phyloP scores from a whole-genome alignment of 2,797 vertebrate genomes.

The Clarias pachynema region DNA sequence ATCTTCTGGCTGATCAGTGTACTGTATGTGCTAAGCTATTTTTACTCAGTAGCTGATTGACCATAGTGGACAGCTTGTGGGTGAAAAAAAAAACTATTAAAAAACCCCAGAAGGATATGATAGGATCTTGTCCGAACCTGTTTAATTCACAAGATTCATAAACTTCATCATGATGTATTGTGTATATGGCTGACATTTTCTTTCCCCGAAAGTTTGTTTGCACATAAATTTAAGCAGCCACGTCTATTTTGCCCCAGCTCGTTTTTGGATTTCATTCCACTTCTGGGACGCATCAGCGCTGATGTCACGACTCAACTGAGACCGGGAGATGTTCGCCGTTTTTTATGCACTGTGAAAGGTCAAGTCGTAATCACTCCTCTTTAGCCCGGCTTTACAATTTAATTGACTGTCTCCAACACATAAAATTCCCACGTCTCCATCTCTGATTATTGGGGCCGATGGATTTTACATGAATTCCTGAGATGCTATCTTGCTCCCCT shows the following conservation, averaged over 20 bases:
- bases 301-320: conserved; percentile 18
- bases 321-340: conserved; percentile 46
- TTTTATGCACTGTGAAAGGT: conserved; percentile 77
- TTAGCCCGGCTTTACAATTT: conserved; percentile 77
- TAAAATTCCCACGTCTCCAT: conserved; percentile 52
- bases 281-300: conserved; percentile 43
- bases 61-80: neutral
- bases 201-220: conserved; percentile 41
- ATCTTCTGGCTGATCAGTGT: no score
- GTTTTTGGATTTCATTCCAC: conserved; percentile 41
- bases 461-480: conserved; percentile 78
- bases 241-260: conserved; percentile 14
- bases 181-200: conserved; percentile 50
- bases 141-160: conserved; percentile 5
- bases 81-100: neutral
- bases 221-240: conserved; percentile 50
- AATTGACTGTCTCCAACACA: conserved; percentile 75
- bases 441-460: conserved; percentile 60
- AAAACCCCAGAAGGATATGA: neutral
- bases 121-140: neutral
- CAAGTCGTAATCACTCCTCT: conserved; percentile 78
- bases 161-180: neutral
- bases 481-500: conserved; percentile 73
- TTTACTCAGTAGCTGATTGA: neutral
- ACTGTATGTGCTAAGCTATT: no score